Evolutionary conservation across 2,888 invertebrate genomes (phyloP), one percentile per base, ranked within the genome.

Genomic region (Hydrotaea cyrtoneurina): DNA sequence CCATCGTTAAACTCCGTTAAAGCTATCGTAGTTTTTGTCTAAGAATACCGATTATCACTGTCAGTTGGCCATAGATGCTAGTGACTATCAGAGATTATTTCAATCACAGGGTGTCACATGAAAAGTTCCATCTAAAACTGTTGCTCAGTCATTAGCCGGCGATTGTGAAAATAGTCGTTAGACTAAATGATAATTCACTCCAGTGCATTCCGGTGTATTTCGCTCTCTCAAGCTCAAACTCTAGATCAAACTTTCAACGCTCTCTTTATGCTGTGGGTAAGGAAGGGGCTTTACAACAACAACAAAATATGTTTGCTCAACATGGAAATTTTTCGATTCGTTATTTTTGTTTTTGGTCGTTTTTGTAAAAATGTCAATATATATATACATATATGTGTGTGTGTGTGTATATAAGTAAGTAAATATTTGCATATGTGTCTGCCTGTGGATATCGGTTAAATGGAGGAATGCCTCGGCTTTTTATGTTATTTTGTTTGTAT

Each of bases 391-490:
- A 11, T 31, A n/a, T 23, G 5, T 43, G 46, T 69, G 23, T 46
- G 15, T 69, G 43, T 69, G 11, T 43, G 23, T n/a, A n/a, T n/a
- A n/a, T n/a, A n/a, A n/a, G n/a, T n/a, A 17, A 31, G 66, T n/a
- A n/a, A n/a, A 19, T 39, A 26, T 21, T 36, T 66, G 43, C 43
- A 66, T 66, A 31, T 39, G 11, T 39, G 39, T 10, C 11, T 39
- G 39, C 39, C 39, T 39, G 39, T 31, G 69, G 69, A 69, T 69
- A 43, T 69, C 46, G 23, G 69, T 43, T 69, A 21, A 39, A 66
- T 69, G 74, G 82, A 82, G 82, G 82, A 82, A 82, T 82, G 82
- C 82, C 82, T 78, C 82, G 23, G 69, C 73, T 73, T 73, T 23
- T 31, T 36, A 8, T 53, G 23, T 57, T 57, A 72, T 31, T 55